A percentile compares a stretch with the other conserved stretches of the same genome.
Evolutionary conservation across 2,888 invertebrate species (phyloP).

Genomic region (Caenorhabditis sp.): DNA sequence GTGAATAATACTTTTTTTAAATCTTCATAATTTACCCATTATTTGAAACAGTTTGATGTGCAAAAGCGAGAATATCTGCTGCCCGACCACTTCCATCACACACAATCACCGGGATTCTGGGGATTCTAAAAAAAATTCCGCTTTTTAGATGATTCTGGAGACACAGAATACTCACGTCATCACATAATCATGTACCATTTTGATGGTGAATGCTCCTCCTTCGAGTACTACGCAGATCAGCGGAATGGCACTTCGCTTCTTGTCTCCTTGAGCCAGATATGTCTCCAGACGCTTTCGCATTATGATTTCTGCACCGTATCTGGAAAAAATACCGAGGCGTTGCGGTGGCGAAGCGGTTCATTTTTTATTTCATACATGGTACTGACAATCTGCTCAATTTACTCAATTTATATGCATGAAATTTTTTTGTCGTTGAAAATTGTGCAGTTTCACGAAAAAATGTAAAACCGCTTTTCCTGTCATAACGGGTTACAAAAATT

Average conservation of each 20-base stretch:
- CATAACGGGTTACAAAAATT: too few relatives aligned
- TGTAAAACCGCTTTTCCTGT: too few relatives aligned
- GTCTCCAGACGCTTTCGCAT: slow-evolving; percentile 95
- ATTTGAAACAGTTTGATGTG: slow-evolving; percentile 88
- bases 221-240: slow-evolving; percentile 98
- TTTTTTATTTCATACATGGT: too few relatives aligned
- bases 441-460: too few relatives aligned
- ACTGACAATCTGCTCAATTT: too few relatives aligned
- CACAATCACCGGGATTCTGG: slow-evolving; percentile 89
- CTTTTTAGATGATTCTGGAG: too few relatives aligned
- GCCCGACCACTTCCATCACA: slow-evolving; percentile 91
- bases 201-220: slow-evolving; percentile 97
- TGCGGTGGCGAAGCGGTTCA: too few relatives aligned
- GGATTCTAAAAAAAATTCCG: slow-evolving; percentile 66
- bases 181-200: slow-evolving; percentile 96
- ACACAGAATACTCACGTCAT: slow-evolving; percentile 86
- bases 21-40: slow-evolving; percentile 77
- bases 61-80: slow-evolving; percentile 95
- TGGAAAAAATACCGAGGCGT: too few relatives aligned
- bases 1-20: neutral
- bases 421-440: too few relatives aligned
- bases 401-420: too few relatives aligned
- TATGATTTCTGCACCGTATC: slow-evolving; percentile 89
- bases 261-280: slow-evolving; percentile 85
- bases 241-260: slow-evolving; percentile 83